These are phyloP conservation scores for Pelobates fuscus DNA, from an alignment of 2,113 vertebrate species.

Conservation along the genomic window DNA sequence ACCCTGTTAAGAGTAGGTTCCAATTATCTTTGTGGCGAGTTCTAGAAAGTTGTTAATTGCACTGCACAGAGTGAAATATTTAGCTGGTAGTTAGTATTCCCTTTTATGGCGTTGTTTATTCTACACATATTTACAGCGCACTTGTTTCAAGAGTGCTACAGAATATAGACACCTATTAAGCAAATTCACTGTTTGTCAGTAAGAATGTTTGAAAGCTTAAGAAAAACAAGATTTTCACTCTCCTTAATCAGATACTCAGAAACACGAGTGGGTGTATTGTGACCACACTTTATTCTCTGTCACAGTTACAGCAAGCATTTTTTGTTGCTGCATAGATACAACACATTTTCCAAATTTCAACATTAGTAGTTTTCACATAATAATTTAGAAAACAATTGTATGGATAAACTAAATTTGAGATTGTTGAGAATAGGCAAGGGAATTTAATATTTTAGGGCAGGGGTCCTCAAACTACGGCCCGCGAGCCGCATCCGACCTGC, in stretches of 20 bases:
- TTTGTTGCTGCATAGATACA: slow-evolving; percentile 10
- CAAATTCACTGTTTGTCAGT: background rate
- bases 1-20: slow-evolving; percentile 15
- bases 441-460: background rate
- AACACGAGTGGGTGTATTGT: slow-evolving; percentile 37
- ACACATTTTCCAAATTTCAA: background rate
- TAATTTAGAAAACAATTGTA: too few relatives aligned
- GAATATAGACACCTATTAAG: slow-evolving; percentile 14
- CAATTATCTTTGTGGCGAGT: slow-evolving; percentile 39
- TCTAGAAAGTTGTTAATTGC: slow-evolving; percentile 38
- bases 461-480: too few relatives aligned
- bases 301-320: background rate
- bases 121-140: background rate
- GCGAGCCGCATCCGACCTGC: too few relatives aligned
- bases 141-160: background rate
- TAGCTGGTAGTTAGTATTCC: slow-evolving; percentile 22
- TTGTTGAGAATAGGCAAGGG: too few relatives aligned
- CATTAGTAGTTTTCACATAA: too few relatives aligned
- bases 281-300: slow-evolving; percentile 19
- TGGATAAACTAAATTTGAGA: too few relatives aligned
- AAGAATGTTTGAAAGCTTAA: background rate
- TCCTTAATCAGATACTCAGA: slow-evolving; percentile 34
- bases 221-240: slow-evolving; percentile 26
- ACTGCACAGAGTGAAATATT: slow-evolving; percentile 28
- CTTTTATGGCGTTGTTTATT: slow-evolving; percentile 22